Evolutionary conservation across 1,140 invertebrate genomes (phyloP).

Genomic region (Paraescarpia echinospica): DNA sequence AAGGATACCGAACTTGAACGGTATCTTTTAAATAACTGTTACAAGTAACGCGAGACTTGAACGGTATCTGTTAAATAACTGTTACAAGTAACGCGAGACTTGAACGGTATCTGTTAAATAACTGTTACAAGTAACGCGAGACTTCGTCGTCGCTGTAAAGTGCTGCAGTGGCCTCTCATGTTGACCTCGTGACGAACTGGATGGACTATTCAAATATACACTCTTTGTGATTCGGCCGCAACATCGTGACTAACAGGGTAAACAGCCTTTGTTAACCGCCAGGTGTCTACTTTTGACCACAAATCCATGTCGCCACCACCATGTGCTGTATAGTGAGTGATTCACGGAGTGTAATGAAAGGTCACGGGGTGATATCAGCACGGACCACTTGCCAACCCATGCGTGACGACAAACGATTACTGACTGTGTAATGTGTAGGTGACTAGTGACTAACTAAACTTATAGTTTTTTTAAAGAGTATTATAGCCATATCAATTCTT

Average conservation of each 20-base stretch:
- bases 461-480: too few species aligned
- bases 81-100: neutral
- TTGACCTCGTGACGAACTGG: neutral
- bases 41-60: neutral
- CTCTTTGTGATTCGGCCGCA: neutral
- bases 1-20: neutral
- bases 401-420: neutral
- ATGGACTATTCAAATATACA: neutral
- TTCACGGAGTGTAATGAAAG: neutral
- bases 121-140: neutral
- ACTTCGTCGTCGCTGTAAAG: neutral
- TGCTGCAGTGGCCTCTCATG: neutral
- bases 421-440: too few species aligned
- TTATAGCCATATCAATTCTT: too few species aligned
- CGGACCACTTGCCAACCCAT: neutral
- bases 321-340: too few species aligned
- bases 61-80: neutral
- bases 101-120: neutral
- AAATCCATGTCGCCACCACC: neutral
- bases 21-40: neutral
- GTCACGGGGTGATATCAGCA: neutral
- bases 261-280: neutral
- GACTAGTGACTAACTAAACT: too few species aligned
- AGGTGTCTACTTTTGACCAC: neutral
- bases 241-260: neutral